A percentile compares a stretch with the other conserved stretches of the same genome.
Conservation (phyloP, 2,888 invertebrate genomes). For the Aplocera efformata region DNA sequence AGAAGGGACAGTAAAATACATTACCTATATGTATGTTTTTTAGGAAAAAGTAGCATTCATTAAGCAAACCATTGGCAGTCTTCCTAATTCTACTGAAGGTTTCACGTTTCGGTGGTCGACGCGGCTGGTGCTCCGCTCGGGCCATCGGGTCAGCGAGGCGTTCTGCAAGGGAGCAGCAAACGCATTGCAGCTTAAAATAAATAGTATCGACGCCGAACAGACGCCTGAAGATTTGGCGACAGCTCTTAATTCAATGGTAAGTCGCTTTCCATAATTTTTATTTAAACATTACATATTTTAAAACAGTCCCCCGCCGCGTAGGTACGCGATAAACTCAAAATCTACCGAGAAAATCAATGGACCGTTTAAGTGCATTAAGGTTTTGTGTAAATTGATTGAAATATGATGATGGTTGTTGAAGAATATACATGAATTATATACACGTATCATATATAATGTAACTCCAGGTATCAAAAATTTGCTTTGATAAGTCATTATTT, state of each 20-base stretch:
- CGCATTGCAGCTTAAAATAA: conserved; percentile 40
- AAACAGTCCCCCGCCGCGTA: too few relatives aligned
- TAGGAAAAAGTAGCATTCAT: conserved; percentile 56
- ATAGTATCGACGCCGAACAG: conserved; percentile 46
- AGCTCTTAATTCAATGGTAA: conserved; percentile 59
- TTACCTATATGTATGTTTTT: background rate
- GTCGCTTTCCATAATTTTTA: conserved; percentile 4
- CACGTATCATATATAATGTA: too few relatives aligned
- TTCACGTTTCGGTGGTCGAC: conserved; percentile 56
- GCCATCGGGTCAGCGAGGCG: conserved; percentile 29
- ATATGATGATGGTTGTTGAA: too few relatives aligned
- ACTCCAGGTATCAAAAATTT: too few relatives aligned
- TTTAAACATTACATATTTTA: too few relatives aligned
- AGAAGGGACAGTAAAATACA: too few relatives aligned
- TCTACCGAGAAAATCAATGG: too few relatives aligned
- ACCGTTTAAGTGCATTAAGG: too few relatives aligned
- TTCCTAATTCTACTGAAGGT: conserved; percentile 46
- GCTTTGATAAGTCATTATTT: too few relatives aligned
- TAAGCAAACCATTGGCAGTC: conserved; percentile 39
- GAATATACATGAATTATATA: too few relatives aligned
- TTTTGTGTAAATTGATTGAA: too few relatives aligned
- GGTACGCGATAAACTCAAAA: too few relatives aligned
- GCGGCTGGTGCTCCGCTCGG: conserved; percentile 48
- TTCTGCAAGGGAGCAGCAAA: conserved; percentile 38
- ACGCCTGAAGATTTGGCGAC: conserved; percentile 39